A percentile compares a stretch with the other conserved stretches of the same genome.
Conservation (phyloP, 2,797 vertebrate species). For the Capromys pilorides region DNA sequence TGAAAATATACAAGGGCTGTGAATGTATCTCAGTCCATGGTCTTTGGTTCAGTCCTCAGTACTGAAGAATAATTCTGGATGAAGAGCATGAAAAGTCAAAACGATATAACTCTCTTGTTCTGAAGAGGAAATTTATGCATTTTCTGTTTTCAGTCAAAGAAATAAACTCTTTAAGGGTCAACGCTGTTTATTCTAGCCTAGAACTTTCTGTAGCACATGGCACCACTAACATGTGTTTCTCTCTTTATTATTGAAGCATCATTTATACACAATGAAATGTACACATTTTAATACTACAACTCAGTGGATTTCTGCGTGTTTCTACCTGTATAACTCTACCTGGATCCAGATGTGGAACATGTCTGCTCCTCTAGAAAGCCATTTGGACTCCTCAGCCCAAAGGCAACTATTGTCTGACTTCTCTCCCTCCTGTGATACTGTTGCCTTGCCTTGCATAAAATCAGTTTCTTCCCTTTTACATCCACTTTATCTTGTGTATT, state of each 20-base stretch:
- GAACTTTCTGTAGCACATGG: background rate
- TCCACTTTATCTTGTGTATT: background rate
- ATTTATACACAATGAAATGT: background rate
- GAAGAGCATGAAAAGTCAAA: background rate
- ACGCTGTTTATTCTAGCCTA: background rate
- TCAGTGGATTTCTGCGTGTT: background rate
- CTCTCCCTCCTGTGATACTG: background rate
- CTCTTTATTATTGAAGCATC: background rate
- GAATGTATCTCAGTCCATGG: background rate
- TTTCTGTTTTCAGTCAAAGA: slow-evolving; percentile 24
- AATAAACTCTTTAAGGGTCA: background rate
- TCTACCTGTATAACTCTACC: background rate
- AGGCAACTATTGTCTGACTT: background rate
- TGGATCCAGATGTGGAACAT: background rate
- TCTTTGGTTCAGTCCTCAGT: background rate
- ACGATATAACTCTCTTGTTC: background rate
- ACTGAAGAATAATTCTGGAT: background rate
- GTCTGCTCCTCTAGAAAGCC: background rate
- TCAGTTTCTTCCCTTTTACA: background rate
- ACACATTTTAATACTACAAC: background rate
- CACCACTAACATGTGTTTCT: background rate
- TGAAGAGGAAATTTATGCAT: slow-evolving; percentile 2
- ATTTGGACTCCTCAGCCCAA: background rate
- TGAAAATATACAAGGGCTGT: background rate
- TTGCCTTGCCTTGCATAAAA: slow-evolving; percentile 11